Evolutionary conservation across 2,888 invertebrate species (phyloP).

Genomic region (Amphipoea lucens): DNA sequence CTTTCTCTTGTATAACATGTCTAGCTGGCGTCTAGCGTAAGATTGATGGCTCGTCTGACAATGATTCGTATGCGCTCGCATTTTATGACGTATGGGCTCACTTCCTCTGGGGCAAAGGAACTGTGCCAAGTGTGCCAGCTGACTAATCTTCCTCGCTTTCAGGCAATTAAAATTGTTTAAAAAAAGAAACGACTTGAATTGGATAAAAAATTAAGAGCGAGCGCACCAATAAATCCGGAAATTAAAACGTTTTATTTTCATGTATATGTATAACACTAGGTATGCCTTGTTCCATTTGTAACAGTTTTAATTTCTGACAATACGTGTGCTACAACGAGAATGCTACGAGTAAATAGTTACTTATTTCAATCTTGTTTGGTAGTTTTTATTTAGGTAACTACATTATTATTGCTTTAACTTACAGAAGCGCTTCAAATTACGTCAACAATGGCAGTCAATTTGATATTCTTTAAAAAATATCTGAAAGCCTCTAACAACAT

Average conservation of each 20-base stretch:
- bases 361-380: neutral
- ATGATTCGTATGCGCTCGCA: slow-evolving; percentile 20
- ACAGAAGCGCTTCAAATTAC: neutral
- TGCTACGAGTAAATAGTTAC: neutral
- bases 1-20: slow-evolving; percentile 29
- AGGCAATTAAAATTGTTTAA: neutral
- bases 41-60: slow-evolving; percentile 50
- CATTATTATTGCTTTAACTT: no score
- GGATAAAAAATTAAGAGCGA: neutral
- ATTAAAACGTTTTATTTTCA: neutral
- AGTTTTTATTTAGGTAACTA: neutral
- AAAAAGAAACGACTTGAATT: neutral
- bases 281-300: no score
- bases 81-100: slow-evolving; percentile 14
- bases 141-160: neutral
- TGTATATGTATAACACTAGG: no score
- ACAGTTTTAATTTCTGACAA: neutral
- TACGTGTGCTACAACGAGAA: neutral
- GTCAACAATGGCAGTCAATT: neutral
- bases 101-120: slow-evolving; percentile 5
- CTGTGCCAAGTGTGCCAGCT: slow-evolving; percentile 35
- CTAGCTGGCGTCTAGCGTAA: slow-evolving; percentile 40
- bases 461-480: neutral
- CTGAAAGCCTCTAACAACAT: slow-evolving; percentile 15
- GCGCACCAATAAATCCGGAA: neutral